A percentile compares a stretch with the other conserved stretches of the same genome.
phyloP scores from a whole-genome alignment of 2,113 vertebrate genomes.

The Actinemys pallida region DNA sequence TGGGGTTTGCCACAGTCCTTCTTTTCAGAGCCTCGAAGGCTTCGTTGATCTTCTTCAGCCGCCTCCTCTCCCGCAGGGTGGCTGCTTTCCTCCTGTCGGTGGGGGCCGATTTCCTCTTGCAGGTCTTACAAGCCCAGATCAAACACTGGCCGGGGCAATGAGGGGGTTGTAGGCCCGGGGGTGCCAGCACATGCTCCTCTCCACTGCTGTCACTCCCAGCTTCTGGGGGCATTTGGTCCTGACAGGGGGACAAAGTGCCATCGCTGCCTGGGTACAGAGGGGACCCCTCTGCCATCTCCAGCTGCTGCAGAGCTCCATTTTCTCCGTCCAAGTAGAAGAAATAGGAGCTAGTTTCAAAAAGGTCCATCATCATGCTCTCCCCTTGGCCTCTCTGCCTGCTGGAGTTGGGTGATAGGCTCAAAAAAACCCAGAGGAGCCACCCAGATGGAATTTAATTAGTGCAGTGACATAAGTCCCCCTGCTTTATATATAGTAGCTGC shows the following conservation, averaged over 20 bases:
- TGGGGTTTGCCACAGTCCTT: slow-evolving; percentile 95
- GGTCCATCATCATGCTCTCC: slow-evolving; percentile 98
- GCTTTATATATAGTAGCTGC: slow-evolving; percentile 96
- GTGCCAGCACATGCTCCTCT: slow-evolving; percentile 94
- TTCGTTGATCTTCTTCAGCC: slow-evolving; percentile 99
- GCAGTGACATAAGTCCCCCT: slow-evolving; percentile 91
- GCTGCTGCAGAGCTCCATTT: slow-evolving; percentile 89
- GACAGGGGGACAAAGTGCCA: slow-evolving; percentile 89
- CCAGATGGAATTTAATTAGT: slow-evolving; percentile 97
- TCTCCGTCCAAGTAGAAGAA: slow-evolving; percentile 96
- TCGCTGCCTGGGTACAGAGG: slow-evolving; percentile 90
- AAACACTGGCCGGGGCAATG: slow-evolving; percentile 96
- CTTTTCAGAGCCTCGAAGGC: slow-evolving; percentile 97
- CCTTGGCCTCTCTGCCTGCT: slow-evolving; percentile 74
- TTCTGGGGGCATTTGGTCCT: slow-evolving; percentile 88
- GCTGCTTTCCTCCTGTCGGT: slow-evolving; percentile 95
- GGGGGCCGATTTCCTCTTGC: slow-evolving; percentile 95
- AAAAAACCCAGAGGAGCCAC: slow-evolving; percentile 83
- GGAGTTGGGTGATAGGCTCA: slow-evolving; percentile 76
- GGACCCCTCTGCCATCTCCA: slow-evolving; percentile 93
- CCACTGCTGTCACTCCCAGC: slow-evolving; percentile 91
- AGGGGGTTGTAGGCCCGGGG: slow-evolving; percentile 89
- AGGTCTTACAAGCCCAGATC: slow-evolving; percentile 98
- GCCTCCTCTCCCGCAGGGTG: slow-evolving; percentile 91
- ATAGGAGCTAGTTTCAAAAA: slow-evolving; percentile 98